Base-by-base conservation (phyloP, 2,888 invertebrate species). In the Caenorhabditis sp. region DNA sequence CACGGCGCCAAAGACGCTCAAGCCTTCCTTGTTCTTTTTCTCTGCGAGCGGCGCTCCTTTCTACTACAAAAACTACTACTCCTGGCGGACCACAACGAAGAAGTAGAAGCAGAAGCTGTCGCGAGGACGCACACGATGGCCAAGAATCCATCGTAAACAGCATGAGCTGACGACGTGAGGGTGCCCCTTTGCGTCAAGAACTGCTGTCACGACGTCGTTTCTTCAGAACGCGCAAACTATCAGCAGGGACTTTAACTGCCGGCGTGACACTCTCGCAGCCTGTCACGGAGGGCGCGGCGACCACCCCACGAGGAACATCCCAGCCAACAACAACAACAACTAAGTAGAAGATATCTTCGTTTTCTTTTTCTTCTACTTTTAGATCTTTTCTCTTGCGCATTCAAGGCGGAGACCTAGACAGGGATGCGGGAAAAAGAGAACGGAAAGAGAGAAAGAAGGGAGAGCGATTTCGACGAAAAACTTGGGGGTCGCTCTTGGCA, bases 401-500 rank as follows among this genome's bases (percentile, higher is more conserved):
- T 8, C 24, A 59, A 79, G 70, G 72, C 79, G 79, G 70, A 77
- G 79, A 64, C 70, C 64, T 64, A 22, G 26, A 35, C 69, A 61
- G 54, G 79, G 64, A 79, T 70, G 70, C 69, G 70, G 64, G 64
- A 70, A 64, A 79, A 58, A 59, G 24, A 63, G 63, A 77, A 66
- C 51, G 56, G 22, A 19, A 12, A 51, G 26, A 77, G 59, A 66
- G 61, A 41, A 31, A 19, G 28, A 51, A 10, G 12, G 54, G 56
- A 12, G 56, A 12, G 59, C 22, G 41, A 63, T 70, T 61, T 77
- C 70, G 70, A 28, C 63, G 70, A 77, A 79, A 64, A 79, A 79
- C 79, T 64, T 79, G 22, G 54, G 63, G 70, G 70, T 54, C 77
- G 61, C 56, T 79, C 70, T 79, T 79, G 79, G 79, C 79, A 79